These are phyloP conservation scores for Marronus borbonicus DNA, from an alignment of 2,888 invertebrate species.

Conservation along the genomic window DNA sequence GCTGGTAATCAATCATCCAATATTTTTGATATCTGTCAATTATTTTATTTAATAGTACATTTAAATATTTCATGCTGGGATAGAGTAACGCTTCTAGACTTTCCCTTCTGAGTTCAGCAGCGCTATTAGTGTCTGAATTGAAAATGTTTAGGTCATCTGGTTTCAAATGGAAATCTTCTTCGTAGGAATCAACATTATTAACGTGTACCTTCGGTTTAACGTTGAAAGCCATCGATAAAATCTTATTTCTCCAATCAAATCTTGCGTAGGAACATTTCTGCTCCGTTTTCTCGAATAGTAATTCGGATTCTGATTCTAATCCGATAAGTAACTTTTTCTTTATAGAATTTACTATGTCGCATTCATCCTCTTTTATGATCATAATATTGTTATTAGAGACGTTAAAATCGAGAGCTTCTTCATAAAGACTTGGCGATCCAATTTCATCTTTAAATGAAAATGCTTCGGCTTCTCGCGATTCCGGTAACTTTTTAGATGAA, in stretches of 20 bases:
- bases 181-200: conserved; percentile 23
- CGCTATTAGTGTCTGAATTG: conserved; percentile 26
- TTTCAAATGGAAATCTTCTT: conserved; percentile 45
- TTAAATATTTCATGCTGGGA: conserved; percentile 56
- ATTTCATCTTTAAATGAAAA: conserved; percentile 18
- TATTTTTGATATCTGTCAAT: conserved; percentile 63
- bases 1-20: conserved; percentile 65
- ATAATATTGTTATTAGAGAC: conserved; percentile 24
- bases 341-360: conserved; percentile 47
- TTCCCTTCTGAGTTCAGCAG: conserved; percentile 27
- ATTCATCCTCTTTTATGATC: conserved; percentile 21
- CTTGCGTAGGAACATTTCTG: conserved; percentile 28
- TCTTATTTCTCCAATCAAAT: conserved; percentile 60
- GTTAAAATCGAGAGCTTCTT: background rate
- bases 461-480: conserved; percentile 34
- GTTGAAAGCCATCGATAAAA: conserved; percentile 57
- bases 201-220: conserved; percentile 45
- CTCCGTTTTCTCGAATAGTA: conserved; percentile 41
- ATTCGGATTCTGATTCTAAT: conserved; percentile 46
- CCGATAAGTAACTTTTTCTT: conserved; percentile 49
- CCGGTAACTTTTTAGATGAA: conserved; percentile 53
- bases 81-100: conserved; percentile 46
- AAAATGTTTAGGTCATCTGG: conserved; percentile 50
- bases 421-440: conserved; percentile 11
- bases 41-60: conserved; percentile 62